phyloP scores from a whole-genome alignment of 2,797 vertebrate species.

The Rallus crepitans region DNA sequence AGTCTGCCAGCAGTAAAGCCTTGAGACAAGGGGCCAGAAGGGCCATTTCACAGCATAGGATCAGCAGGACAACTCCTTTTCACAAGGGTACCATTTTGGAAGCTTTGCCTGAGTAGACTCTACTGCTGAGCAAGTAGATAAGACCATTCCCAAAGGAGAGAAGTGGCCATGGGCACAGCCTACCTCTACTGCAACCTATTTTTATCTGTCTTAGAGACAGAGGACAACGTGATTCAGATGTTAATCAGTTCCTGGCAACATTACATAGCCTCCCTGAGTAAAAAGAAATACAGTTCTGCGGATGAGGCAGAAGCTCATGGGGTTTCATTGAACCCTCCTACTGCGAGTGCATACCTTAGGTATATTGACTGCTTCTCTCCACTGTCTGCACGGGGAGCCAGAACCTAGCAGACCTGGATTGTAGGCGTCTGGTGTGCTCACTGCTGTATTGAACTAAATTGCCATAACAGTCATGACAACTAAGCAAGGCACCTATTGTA shows the following conservation, averaged over 20 bases:
- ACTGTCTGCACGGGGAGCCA: neutral
- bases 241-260: slow-evolving; percentile 46
- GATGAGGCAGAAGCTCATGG: neutral
- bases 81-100: neutral
- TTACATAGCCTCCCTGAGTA: neutral
- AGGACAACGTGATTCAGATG: slow-evolving; percentile 25
- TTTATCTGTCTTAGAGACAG: neutral
- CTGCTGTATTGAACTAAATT: slow-evolving; percentile 26
- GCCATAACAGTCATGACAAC: neutral
- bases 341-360: neutral
- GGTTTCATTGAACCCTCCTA: neutral
- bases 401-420: neutral
- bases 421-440: neutral
- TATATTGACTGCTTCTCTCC: neutral
- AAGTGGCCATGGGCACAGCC: neutral
- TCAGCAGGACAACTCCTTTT: neutral
- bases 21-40: neutral
- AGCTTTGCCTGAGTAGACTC: neutral
- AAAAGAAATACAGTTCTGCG: slow-evolving; percentile 13
- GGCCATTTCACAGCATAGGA: neutral
- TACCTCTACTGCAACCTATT: slow-evolving; percentile 31
- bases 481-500: neutral
- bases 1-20: neutral
- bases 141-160: neutral
- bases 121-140: neutral